Conservation (phyloP, 2,113 vertebrate species). For the Antigone vipio region DNA sequence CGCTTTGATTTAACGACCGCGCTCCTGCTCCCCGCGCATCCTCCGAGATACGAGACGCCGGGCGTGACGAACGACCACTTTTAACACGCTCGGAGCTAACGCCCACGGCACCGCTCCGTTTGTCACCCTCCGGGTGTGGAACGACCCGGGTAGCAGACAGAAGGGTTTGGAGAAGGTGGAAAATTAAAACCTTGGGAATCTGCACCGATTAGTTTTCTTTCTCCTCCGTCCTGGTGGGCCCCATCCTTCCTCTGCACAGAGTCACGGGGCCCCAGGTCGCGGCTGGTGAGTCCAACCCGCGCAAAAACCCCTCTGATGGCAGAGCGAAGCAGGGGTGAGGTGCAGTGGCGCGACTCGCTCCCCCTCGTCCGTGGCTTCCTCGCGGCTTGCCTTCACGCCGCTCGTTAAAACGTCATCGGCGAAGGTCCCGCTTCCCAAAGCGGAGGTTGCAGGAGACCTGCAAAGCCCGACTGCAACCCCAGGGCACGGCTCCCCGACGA, state of each 20-base stretch:
- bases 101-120: not conserved
- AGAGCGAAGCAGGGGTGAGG: not conserved
- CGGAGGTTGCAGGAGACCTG: not conserved
- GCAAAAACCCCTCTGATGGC: not conserved
- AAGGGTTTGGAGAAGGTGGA: not conserved
- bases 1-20: not conserved
- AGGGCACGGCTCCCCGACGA: not conserved
- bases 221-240: not conserved
- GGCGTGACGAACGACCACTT: not conserved
- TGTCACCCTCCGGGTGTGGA: not conserved
- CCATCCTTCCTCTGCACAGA: not conserved
- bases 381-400: accelerated
- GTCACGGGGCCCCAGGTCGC: accelerated
- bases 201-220: not conserved
- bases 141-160: accelerated
- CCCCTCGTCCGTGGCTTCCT: not conserved
- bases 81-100: not conserved
- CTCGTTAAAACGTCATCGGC: accelerated
- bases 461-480: not conserved
- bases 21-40: not conserved
- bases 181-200: not conserved
- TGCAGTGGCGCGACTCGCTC: not conserved
- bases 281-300: not conserved
- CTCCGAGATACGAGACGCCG: not conserved
- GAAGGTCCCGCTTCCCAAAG: not conserved